Evolutionary conservation across 2,888 invertebrate species (phyloP), one percentile per base, ranked within the genome.

Genomic region (Schizotus pectinicornis): DNA sequence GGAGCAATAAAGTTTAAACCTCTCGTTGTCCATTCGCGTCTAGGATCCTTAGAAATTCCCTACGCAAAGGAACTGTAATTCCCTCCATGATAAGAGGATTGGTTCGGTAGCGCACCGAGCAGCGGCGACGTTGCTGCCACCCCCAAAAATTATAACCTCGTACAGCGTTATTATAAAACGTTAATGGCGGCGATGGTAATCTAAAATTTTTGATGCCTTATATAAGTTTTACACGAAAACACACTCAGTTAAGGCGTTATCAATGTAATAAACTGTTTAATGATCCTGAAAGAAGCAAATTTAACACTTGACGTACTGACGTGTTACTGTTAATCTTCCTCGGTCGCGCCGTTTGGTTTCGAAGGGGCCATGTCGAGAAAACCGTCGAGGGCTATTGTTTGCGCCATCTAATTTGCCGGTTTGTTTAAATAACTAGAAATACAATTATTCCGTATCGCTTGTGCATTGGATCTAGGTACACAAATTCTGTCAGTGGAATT

Each of bases 401-500:
- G 47, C 37, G 2, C 32, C 42, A 14, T 33, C 5, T 33, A 32
- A 45, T 48, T 48, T 53, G 53, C 42, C 48, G 49, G n/a, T 55
- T 55, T 56, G 56, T 49, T 49, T 56, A 47, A 49, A 34, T 56
- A 49, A 42, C 12, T 30, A 36, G 38, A 34, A 49, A 56, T 56
- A 33, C 42, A 34, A 48, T 55, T 55, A 54, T 55, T 55, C 36
- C 42, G 33, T 49, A 45, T 43, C 42, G 13, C 32, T 14, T 42
- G 11, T 14, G 38, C 31, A 3, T 13, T 30, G 9, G 41, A n/a
- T 87, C 69, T 42, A 35, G 53, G 38, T 57, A 57, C 22, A 51
- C 50, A 52, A 51, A 52, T 37, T 42, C 48, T 22, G 30, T 37
- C 38, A n/a, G 33, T 37, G 47, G 22, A 39, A 48, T 58, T 45